Base-by-base conservation (phyloP, 2,797 vertebrate species). In the Silurus aristotelis region DNA sequence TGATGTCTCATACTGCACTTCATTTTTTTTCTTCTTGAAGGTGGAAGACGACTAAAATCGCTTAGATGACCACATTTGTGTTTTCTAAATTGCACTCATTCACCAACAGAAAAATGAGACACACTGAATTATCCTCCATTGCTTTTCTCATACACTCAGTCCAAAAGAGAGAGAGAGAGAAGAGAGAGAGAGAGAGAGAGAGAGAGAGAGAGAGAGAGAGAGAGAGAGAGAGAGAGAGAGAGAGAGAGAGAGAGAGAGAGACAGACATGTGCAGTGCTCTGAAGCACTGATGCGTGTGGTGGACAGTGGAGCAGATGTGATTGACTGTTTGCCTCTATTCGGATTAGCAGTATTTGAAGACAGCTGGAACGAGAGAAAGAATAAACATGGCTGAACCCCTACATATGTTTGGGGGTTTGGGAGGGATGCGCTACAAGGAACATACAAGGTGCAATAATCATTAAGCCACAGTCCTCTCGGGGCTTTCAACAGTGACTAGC, bases 251-350 rank as follows among this genome's bases (percentile, higher is more conserved):
- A 38, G 31, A 38, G 31, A 38, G 25, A 66, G n/a, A 55, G 13
- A 64, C 38, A 70, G 77, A 12, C 17, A 10, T 52, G 48, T 52
- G 48, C 10, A 55, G 7, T 46, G 58, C 75, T 46, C 38, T 81
- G 60, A 87, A 71, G 31, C 68, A 58, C 56, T 80, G n/a, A 80
- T n/a, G 67, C 19, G 46, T 52, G 20, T 22, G 38, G 43, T 79
- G 56, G 83, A 55, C 20, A n/a, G 73, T 61, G 43, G 22, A 63
- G 25, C n/a, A 55, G 38, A 78, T 78, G 46, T 71, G 80, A 83
- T 60, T 76, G 82, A 64, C 75, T 78, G n/a, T 70, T n/a, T 77
- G 56, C 82, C 61, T 66, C 27, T 48, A 5, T 77, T 22, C 77
- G 85, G 38, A 76, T 70, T 43, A 60, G 58, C 38, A 17, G 43